Conservation (phyloP, 2,797 vertebrate genomes). For the Anguilla pacifica region DNA sequence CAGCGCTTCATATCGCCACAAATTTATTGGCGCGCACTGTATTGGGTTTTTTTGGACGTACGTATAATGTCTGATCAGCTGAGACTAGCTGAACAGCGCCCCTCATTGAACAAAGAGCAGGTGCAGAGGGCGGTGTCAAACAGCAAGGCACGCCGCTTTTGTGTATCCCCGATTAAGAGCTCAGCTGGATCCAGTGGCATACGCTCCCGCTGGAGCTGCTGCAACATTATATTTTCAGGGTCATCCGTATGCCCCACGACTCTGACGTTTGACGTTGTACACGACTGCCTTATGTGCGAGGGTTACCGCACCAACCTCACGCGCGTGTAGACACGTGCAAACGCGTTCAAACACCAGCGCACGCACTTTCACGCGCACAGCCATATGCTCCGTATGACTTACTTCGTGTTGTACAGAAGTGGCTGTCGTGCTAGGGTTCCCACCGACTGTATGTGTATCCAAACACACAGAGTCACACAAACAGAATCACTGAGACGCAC, state of each 20-base stretch:
- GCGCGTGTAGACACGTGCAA: neutral
- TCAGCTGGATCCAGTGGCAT: neutral
- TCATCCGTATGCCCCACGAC: neutral
- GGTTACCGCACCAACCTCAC: neutral
- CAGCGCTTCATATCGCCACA: neutral
- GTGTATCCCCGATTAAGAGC: neutral
- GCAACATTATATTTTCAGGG: neutral
- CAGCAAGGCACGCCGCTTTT: neutral
- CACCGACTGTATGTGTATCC: neutral
- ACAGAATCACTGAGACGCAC: neutral
- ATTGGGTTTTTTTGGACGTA: neutral
- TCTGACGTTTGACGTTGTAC: neutral
- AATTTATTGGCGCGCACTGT: neutral
- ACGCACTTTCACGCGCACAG: neutral
- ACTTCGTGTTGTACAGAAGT: neutral
- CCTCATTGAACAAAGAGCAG: neutral
- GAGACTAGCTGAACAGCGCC: neutral
- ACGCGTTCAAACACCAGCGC: neutral
- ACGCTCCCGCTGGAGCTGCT: neutral
- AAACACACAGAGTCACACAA: neutral
- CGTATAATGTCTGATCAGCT: neutral
- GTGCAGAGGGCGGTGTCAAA: too few species aligned
- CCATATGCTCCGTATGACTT: too few species aligned
- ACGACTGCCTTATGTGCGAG: neutral
- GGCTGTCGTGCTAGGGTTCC: neutral